Evolutionary conservation across 1,140 invertebrate genomes (phyloP), one percentile per base, ranked within the genome.

Genomic region (Fopius arisanus): DNA sequence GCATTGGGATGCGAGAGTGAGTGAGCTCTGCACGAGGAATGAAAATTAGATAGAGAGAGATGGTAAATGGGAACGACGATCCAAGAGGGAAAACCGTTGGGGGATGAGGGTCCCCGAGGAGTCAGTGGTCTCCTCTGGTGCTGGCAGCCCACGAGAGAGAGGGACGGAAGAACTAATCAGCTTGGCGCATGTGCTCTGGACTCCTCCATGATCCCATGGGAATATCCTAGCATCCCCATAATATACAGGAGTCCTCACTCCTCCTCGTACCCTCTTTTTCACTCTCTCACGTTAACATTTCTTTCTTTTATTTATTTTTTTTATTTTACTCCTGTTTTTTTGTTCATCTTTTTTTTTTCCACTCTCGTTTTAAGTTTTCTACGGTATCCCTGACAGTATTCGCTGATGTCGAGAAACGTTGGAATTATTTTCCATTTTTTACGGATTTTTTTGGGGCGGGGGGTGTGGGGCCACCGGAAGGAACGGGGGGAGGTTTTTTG

Each of bases 151-250:
- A 79, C 82, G 80, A 79, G 82, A 48, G 68, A 76, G 77, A 75
- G 74, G 70, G 70, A 76, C 70, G 78, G 79, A 82, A 76, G 83
- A 85, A 85, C 84, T 85, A 86, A 86, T 86, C 84, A 85, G 84
- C 80, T 78, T 75, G 83, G 81, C 84, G 83, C 84, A 84, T 83
- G 84, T 82, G 84, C 82, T 73, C 73, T 76, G 81, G 82, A 80
- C 82, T 82, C 73, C 78, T 77, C 70, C 48, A 72, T 37, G 7
- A 51, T 83, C 84, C 80, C 85, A 78, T 59, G 83, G 80, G 85
- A 82, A 81, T 84, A 78, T 78, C 79, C 81, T 82, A 82, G 81
- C 83, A 81, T 85, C 81, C 78, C 82, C 79, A 81, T 82, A 83
- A 82, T 82, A 81, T 80, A 82, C 79, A 77, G 75, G 59, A 16